These are phyloP conservation scores for Squalus acanthias DNA, from an alignment of 2,797 vertebrate genomes.

Conservation along the genomic window DNA sequence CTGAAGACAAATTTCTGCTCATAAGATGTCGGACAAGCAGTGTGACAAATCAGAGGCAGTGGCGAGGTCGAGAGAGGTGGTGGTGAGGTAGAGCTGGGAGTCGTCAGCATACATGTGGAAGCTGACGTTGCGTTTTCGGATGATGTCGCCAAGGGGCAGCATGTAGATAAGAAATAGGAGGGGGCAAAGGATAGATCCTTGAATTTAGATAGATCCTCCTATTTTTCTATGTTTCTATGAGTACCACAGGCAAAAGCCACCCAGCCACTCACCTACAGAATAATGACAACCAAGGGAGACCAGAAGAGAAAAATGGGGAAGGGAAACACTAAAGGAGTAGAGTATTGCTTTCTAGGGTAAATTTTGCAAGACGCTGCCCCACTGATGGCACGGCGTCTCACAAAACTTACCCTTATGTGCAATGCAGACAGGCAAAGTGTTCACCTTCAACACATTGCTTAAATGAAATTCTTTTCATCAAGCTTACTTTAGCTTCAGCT, in stretches of 20 bases:
- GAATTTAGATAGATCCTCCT: too few relatives aligned
- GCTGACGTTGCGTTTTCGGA: neutral
- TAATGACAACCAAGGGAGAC: neutral
- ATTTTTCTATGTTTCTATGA: too few relatives aligned
- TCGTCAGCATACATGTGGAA: neutral
- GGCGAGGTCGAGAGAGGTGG: neutral
- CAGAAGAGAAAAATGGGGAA: neutral
- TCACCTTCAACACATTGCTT: neutral
- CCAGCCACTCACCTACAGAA: neutral
- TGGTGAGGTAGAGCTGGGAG: neutral
- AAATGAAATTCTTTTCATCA: neutral
- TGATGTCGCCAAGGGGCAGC: neutral
- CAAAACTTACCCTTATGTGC: neutral
- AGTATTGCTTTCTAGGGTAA: too few relatives aligned
- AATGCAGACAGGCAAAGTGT: neutral
- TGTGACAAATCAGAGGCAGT: neutral
- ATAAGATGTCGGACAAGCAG: neutral
- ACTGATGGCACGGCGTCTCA: neutral
- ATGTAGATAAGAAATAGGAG: neutral
- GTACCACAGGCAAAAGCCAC: neutral
- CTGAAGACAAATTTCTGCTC: too few relatives aligned
- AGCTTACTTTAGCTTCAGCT: slow-evolving; percentile 21
- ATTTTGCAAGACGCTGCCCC: neutral
- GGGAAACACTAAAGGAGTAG: neutral
- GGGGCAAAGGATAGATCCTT: neutral